These are phyloP conservation scores for Dioctria rufipes DNA, from an alignment of 2,888 invertebrate species.

Conservation along the genomic window DNA sequence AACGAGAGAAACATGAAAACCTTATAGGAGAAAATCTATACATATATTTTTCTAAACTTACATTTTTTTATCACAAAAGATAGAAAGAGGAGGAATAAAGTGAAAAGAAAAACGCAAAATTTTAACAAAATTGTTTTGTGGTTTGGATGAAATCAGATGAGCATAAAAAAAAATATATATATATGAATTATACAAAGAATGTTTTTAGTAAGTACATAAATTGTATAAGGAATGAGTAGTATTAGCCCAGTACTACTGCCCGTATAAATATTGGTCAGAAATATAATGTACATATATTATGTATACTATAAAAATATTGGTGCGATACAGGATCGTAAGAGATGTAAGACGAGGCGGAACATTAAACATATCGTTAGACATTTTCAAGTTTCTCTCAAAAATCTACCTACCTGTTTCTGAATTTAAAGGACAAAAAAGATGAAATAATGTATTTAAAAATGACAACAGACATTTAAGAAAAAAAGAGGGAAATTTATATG, in stretches of 20 bases:
- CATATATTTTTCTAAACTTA: conserved; percentile 51
- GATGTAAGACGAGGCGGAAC: neutral
- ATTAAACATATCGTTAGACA: conserved; percentile 51
- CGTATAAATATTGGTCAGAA: no score
- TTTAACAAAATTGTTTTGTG: conserved; percentile 3
- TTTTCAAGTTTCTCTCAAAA: conserved; percentile 43
- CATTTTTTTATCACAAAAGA: conserved; percentile 41
- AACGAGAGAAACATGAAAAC: conserved; percentile 40
- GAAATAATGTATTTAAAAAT: conserved; percentile 5
- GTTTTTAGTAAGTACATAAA: neutral
- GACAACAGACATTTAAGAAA: conserved; percentile 27
- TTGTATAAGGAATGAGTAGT: neutral
- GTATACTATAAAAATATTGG: no score
- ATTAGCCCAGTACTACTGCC: no score
- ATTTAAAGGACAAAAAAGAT: conserved; percentile 23
- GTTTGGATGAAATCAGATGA: neutral
- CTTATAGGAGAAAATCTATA: conserved; percentile 43
- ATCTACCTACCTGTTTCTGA: conserved; percentile 32
- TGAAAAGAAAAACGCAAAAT: conserved; percentile 14
- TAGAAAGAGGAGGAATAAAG: neutral
- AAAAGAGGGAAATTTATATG: conserved; percentile 36
- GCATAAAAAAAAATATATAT: neutral
- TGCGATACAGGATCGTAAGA: no score
- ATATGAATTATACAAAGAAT: neutral
- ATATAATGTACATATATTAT: no score